Base-by-base conservation (phyloP, 2,888 invertebrate genomes). In the Scaeva pyrastri region DNA sequence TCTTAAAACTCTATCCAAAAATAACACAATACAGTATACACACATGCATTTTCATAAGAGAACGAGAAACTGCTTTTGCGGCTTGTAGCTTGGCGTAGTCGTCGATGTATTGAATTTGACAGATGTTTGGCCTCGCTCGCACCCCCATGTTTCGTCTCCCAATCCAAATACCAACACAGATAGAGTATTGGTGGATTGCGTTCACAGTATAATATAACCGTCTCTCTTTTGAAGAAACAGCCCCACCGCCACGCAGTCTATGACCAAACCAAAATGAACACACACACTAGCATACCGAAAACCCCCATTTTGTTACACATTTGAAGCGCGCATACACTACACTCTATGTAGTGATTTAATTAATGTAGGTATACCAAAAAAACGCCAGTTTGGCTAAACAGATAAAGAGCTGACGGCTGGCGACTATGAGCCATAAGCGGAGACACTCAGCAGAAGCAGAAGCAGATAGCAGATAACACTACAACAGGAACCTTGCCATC, bases 261-360 rank as follows among this genome's bases (percentile, higher is more conserved):
- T n/a, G 75, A 21, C 70, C 68, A 19, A 68, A 6, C 10, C n/a
- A 56, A 31, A 31, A 56, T 16, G 11, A 56, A 2, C 56, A 36
- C 56, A 16, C 39, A 21, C 8, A 41, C 41, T 21, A 41, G 0
- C 21, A 21, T 41, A 41, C 12, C 2, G 39, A 72, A 86, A 72
- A 23, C 50, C 82, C 86, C 81, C 77, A 82, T 77, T 82, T 86
- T 85, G 77, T 76, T 39, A 72, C 21, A 31, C 62, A 70, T 48
- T 73, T 55, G 19, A n/a, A 39, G 21, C 76, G 71, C 75, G 45
- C 52, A 52, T 41, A 62, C 16, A 26, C 26, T 56, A 62, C 62
- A 43, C 39, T 58, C 62, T 79, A 48, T 79, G 74, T 41, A 75
- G 70, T 62, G 77, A 77, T 73, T 72, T 86, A 81, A 86, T 86